phyloP scores from a whole-genome alignment of 2,888 invertebrate genomes.

The Endotricha flammealis region DNA sequence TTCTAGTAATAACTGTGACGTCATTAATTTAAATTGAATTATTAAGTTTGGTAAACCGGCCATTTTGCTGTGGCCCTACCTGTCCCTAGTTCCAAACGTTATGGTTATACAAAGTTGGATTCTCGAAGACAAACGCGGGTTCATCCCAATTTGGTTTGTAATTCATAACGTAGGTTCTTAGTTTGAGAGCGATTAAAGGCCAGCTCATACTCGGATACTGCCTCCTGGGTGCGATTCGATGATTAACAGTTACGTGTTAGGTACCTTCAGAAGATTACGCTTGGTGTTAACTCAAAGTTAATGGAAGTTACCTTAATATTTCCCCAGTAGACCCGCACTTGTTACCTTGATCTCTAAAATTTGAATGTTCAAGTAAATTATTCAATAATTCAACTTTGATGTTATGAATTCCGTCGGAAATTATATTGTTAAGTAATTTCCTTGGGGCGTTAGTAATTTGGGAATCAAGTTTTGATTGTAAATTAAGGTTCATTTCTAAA shows the following conservation, averaged over 20 bases:
- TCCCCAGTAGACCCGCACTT: conserved; percentile 12
- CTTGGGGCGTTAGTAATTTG: too few species aligned
- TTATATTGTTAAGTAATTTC: too few species aligned
- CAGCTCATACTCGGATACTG: conserved; percentile 26
- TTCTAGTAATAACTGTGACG: conserved; percentile 26
- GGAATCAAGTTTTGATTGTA: too few species aligned
- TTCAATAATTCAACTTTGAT: not conserved
- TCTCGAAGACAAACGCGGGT: too few species aligned
- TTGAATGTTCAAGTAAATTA: conserved; percentile 7
- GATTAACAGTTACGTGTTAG: conserved; percentile 42
- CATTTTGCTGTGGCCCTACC: conserved; percentile 20
- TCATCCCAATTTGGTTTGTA: conserved; percentile 16
- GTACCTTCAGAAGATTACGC: conserved; percentile 28
- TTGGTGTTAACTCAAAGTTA: conserved; percentile 40
- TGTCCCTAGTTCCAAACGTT: too few species aligned
- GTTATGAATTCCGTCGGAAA: not conserved
- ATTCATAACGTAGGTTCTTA: conserved; percentile 23
- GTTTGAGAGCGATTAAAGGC: conserved; percentile 30
- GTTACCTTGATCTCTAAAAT: conserved; percentile 4
- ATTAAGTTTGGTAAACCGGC: conserved; percentile 26
- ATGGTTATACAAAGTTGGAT: too few species aligned
- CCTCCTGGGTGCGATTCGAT: conserved; percentile 41
- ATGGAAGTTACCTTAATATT: conserved; percentile 36
- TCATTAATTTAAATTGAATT: conserved; percentile 38
- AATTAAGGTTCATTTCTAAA: too few species aligned